phyloP scores from a whole-genome alignment of 2,888 invertebrate species.

The Erebia ligea region DNA sequence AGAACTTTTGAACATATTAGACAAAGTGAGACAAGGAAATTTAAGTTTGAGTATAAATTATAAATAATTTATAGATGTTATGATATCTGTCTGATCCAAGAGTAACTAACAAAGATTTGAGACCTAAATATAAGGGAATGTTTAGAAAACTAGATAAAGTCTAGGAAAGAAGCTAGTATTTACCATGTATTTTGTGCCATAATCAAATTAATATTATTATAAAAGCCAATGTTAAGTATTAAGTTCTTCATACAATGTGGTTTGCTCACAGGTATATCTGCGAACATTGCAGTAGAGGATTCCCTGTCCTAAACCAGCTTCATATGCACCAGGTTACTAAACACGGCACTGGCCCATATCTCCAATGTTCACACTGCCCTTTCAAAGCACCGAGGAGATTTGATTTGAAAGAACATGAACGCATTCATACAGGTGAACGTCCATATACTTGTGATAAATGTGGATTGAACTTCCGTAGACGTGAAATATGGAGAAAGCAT shows the following conservation, averaged over 20 bases:
- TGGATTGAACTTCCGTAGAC: constrained; percentile 68
- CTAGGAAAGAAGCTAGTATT: no score
- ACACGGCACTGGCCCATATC: constrained; percentile 62
- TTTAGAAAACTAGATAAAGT: no score
- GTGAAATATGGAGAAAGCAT: constrained; percentile 70
- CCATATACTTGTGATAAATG: constrained; percentile 75
- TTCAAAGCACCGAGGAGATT: constrained; percentile 64
- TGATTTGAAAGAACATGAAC: constrained; percentile 64
- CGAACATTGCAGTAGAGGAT: constrained; percentile 71
- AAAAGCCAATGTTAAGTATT: not conserved
- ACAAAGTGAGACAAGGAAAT: no score
- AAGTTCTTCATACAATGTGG: not conserved
- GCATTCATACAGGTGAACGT: constrained; percentile 70
- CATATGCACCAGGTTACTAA: constrained; percentile 60
- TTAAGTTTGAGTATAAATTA: no score
- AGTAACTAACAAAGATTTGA: no score
- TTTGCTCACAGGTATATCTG: constrained; percentile 57
- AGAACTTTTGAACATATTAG: no score
- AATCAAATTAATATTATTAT: no score
- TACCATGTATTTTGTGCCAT: no score
- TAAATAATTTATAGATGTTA: no score
- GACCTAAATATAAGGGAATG: no score
- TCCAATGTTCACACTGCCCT: constrained; percentile 63
- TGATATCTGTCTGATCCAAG: no score
- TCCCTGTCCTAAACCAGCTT: constrained; percentile 55